Evolutionary conservation across 53 echinoderm and acorn worm species (phyloP).

Genomic region (Paelopatides confundens): DNA sequence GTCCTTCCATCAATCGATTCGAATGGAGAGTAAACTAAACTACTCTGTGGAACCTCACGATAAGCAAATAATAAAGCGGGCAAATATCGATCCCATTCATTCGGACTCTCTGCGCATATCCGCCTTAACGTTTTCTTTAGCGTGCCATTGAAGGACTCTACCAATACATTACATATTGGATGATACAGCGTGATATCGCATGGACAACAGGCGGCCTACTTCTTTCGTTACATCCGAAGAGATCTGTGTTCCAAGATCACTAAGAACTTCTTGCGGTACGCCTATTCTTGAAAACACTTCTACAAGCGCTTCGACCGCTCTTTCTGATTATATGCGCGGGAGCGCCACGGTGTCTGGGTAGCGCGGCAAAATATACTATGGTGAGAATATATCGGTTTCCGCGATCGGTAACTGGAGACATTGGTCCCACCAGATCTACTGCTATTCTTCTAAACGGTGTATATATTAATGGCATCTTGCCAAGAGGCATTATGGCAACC

Average conservation of each 20-base stretch:
- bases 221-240: conserved; percentile 48
- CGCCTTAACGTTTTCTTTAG: conserved; percentile 36
- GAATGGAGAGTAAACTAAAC: conserved; percentile 11
- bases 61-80: conserved; percentile 5
- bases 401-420: too few relatives aligned
- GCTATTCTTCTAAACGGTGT: conserved; percentile 50
- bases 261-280: conserved; percentile 36
- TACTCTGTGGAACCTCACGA: conserved; percentile 17
- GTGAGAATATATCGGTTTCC: conserved; percentile 66
- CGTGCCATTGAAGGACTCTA: conserved; percentile 47
- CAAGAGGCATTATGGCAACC: conserved; percentile 44
- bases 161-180: conserved; percentile 27
- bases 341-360: conserved; percentile 31
- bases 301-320: conserved; percentile 41
- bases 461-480: conserved; percentile 59
- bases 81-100: conserved; percentile 44
- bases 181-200: conserved; percentile 27
- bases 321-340: conserved; percentile 30
- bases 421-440: too few relatives aligned
- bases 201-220: conserved; percentile 52
- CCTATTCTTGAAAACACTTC: conserved; percentile 43
- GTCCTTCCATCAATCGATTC: not conserved
- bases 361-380: conserved; percentile 57
- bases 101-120: conserved; percentile 41
- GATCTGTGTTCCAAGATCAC: conserved; percentile 58